Base-by-base conservation (phyloP, 2,797 vertebrate genomes). In the Sebastes flavidus region DNA sequence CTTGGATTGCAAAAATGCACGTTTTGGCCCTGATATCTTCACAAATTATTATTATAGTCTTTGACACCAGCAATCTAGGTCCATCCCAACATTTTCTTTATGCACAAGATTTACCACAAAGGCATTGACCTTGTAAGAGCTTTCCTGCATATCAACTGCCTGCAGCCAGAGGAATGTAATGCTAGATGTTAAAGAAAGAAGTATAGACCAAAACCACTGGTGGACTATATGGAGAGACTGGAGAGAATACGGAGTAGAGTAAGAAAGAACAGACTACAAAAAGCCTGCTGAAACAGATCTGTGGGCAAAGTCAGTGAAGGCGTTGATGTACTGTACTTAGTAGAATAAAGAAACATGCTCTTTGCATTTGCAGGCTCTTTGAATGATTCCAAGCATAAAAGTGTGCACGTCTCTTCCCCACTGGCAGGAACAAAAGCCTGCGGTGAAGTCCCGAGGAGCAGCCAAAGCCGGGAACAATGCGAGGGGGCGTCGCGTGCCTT, bases 401-500 rank as follows among this genome's bases (percentile, higher is more conserved):
- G 61, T 70, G 10, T 22, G 1, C 38, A 14, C 20, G 16, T 83
- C 63, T 81, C 73, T 72, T 80, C 82, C 85, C 80, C 65, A 32
- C 73, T 72, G 68, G 65, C 74, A 75, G 68, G 65, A 85, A 88
- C 87, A 92, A 88, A 84, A 78, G 81, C 74, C 77, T 69, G 87
- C 55, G 75, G 87, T 76, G 75, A 75, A 77, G 81, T 89, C 78
- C 81, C 76, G 84, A 89, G 69, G 76, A 82, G 78, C 81, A 85
- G 92, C 84, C 81, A 85, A 80, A 84, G 68, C 78, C 24, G 3
- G 70, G 58, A 89, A 91, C 84, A 90, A 87, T 86, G 81, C 8
- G 12, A 85, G 67, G 72, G 72, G 90, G 82, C 81, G 59, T 83
- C 69, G 55, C 77, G 70, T 85, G 85, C 85, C 88, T 81, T 85